A percentile compares a stretch with the other conserved stretches of the same genome.
phyloP scores from a whole-genome alignment of 37 sponge, comb jelly and placozoan species.

The Agelas oroides region DNA sequence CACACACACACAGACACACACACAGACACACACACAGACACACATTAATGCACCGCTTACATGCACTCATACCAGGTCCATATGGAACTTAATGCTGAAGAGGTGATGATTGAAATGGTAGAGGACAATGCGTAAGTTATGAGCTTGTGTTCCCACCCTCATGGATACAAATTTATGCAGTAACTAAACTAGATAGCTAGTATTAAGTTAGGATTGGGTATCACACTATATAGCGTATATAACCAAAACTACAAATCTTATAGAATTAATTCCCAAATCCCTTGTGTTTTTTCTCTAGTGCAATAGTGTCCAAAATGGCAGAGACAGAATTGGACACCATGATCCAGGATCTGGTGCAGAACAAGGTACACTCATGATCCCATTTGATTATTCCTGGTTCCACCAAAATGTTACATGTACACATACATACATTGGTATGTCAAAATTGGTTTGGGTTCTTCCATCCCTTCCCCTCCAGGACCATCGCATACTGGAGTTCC shows the following conservation, averaged over 20 bases:
- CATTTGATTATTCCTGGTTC: too few relatives aligned
- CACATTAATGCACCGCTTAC: too few relatives aligned
- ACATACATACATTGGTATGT: too few relatives aligned
- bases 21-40: too few relatives aligned
- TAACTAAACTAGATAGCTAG: too few relatives aligned
- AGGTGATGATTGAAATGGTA: conserved; percentile 74
- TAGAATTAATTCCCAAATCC: too few relatives aligned
- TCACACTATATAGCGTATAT: too few relatives aligned
- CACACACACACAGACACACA: too few relatives aligned
- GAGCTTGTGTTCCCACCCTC: background rate
- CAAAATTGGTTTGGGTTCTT: too few relatives aligned
- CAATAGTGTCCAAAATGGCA: conserved; percentile 48
- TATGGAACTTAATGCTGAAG: conserved; percentile 77
- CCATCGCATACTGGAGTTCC: conserved; percentile 62
- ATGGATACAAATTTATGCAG: background rate
- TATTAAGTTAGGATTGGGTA: background rate
- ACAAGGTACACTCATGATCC: conserved; percentile 2
- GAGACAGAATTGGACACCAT: conserved; percentile 21
- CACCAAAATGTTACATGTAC: too few relatives aligned
- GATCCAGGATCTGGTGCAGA: conserved; percentile 20
- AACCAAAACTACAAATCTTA: too few relatives aligned
- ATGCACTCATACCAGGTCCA: conserved; percentile 33
- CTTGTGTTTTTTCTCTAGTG: background rate
- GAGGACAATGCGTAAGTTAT: conserved; percentile 71
- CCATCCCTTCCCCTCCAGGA: conserved; percentile 38